phyloP scores from a whole-genome alignment of 1,140 invertebrate species.

The Drosophila littoralis region DNA sequence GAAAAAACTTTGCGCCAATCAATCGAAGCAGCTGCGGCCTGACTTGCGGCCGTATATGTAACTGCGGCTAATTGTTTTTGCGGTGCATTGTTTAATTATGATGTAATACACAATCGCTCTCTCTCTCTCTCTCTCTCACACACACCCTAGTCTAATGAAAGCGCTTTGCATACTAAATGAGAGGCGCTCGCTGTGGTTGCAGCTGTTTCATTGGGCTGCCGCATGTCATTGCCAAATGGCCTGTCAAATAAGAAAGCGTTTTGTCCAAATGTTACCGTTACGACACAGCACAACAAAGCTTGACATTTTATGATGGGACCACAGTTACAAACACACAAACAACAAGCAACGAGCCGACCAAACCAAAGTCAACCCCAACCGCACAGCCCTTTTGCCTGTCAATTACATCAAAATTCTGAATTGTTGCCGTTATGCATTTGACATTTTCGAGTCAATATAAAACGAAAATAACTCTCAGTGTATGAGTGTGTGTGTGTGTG shows the following conservation, averaged over 20 bases:
- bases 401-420: constrained; percentile 82
- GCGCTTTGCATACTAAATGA: constrained; percentile 75
- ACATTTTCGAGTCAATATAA: constrained; percentile 80
- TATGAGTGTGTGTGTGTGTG: constrained; percentile 1
- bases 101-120: constrained; percentile 29
- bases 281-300: constrained; percentile 64
- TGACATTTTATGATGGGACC: constrained; percentile 76
- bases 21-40: constrained; percentile 56
- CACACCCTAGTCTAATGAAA: constrained; percentile 62
- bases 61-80: constrained; percentile 70
- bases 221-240: constrained; percentile 73
- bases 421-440: constrained; percentile 80
- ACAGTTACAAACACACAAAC: constrained; percentile 15
- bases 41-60: constrained; percentile 47
- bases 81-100: constrained; percentile 73
- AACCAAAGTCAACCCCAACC: constrained; percentile 1
- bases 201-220: constrained; percentile 55
- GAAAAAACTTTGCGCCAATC: constrained; percentile 33
- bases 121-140: constrained; percentile 7
- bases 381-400: constrained; percentile 53
- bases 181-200: constrained; percentile 60
- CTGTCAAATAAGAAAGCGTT: constrained; percentile 81
- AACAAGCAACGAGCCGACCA: not conserved
- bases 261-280: constrained; percentile 78
- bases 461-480: constrained; percentile 66